Base-by-base conservation (phyloP, 53 echinoderm and acorn worm genomes). In the Stichopus horrens region DNA sequence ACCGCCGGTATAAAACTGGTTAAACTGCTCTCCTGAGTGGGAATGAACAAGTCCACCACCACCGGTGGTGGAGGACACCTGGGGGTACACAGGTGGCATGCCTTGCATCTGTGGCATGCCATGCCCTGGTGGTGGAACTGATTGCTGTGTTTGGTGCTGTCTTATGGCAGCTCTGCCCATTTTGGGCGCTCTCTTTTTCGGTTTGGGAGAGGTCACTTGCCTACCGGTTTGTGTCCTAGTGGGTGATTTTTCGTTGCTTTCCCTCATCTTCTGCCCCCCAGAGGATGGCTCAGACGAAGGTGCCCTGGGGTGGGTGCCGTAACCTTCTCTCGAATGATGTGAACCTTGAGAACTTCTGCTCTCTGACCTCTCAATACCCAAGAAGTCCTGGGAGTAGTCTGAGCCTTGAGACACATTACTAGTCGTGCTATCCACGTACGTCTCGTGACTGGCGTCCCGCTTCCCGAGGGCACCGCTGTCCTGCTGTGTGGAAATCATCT, bases 101-200 rank as follows among this genome's bases (percentile, higher is more conserved):
- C 92, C 87, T 78, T 83, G 58, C 81, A 89, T 85, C 37, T 83
- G 52, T 9, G 80, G 54, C 66, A 90, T 77, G 23, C 90, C 91
- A 58, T 76, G 66, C 77, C 86, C 75, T 63, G 87, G 57, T 82
- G 92, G 90, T 87, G 90, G 53, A 78, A 89, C 9, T 76, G 89
- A 89, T 75, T 93, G 93, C 57, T 65, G 54, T 16, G 60, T 59
- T 53, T 85, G 85, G 73, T 75, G 87, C 59, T 92, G 91, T 21
- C 92, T 94, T 88, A 91, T 92, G 60, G 92, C 92, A 9, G 96
- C 96, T 13, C 90, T 90, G 5, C 96, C 96, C 96, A 96, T 96
- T 74, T 94, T 91, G 5, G 96, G 96, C 96, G 94, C 94, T 89
- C 92, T 94, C 51, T 92, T 96, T 88, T 96, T 94, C 83, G 91